A percentile compares a stretch with the other conserved stretches of the same genome.
Conservation (phyloP, 2,113 vertebrate genomes). For the Ellobius talpinus region DNA sequence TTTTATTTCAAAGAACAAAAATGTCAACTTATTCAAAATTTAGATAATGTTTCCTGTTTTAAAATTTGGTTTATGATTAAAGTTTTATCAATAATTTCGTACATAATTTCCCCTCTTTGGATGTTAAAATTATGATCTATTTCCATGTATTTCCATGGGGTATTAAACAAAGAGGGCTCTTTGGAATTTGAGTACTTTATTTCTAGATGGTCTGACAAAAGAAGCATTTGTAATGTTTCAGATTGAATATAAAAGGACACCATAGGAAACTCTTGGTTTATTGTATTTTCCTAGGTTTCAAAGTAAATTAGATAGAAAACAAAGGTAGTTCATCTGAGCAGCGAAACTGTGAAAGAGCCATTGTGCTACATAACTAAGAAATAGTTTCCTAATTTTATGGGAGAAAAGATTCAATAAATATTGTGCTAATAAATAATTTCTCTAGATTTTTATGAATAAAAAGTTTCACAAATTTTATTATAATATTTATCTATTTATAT, state of each 20-base stretch:
- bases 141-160: neutral
- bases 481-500: too few relatives aligned
- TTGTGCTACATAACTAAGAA: neutral
- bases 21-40: conserved; percentile 33
- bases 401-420: neutral
- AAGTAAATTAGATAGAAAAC: conserved; percentile 23
- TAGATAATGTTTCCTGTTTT: conserved; percentile 35
- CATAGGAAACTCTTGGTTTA: conserved; percentile 49
- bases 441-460: neutral
- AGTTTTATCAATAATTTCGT: conserved; percentile 45
- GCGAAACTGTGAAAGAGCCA: neutral
- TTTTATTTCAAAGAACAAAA: neutral
- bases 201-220: conserved; percentile 72
- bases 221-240: conserved; percentile 61
- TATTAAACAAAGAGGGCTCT: conserved; percentile 59
- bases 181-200: conserved; percentile 72
- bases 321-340: neutral
- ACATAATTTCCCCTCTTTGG: conserved; percentile 51
- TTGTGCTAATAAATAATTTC: neutral
- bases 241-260: conserved; percentile 59
- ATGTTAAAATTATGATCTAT: conserved; percentile 64
- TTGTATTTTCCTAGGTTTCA: neutral
- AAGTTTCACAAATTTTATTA: neutral
- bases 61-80: neutral
- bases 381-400: neutral